phyloP scores from a whole-genome alignment of 2,888 invertebrate species.

The Eumerus sabulonum region DNA sequence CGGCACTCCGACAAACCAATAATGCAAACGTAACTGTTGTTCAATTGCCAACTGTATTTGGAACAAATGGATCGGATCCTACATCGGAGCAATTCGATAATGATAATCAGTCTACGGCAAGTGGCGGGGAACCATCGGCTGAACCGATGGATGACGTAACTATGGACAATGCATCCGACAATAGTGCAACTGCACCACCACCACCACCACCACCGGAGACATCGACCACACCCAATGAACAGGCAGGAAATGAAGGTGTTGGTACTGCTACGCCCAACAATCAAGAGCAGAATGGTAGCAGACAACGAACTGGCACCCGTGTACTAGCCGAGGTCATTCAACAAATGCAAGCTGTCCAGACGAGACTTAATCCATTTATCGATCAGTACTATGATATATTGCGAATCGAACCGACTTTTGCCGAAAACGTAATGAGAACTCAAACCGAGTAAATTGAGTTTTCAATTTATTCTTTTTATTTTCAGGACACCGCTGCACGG shows the following conservation, averaged over 20 bases:
- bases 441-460: constrained; percentile 71
- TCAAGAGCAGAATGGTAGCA: constrained; percentile 59
- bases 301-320: constrained; percentile 76
- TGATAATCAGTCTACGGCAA: constrained; percentile 38
- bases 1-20: constrained; percentile 76
- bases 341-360: constrained; percentile 76
- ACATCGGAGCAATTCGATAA: constrained; percentile 44
- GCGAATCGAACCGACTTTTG: constrained; percentile 82
- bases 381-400: constrained; percentile 83
- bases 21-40: constrained; percentile 78
- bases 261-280: constrained; percentile 54
- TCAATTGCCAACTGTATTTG: constrained; percentile 76
- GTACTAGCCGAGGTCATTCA: constrained; percentile 77
- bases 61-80: constrained; percentile 70
- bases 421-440: constrained; percentile 73
- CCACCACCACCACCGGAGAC: constrained; percentile 18
- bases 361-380: constrained; percentile 84
- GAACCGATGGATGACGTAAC: constrained; percentile 54
- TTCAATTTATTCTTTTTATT: constrained; percentile 14
- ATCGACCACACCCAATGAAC: constrained; percentile 17
- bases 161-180: constrained; percentile 14
- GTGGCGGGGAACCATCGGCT: constrained; percentile 11
- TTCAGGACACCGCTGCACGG: constrained; percentile 78
- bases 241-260: constrained; percentile 24
- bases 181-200: neutral